Conservation (phyloP, 2,797 vertebrate species). For the Phrynocephalus vlangalii region DNA sequence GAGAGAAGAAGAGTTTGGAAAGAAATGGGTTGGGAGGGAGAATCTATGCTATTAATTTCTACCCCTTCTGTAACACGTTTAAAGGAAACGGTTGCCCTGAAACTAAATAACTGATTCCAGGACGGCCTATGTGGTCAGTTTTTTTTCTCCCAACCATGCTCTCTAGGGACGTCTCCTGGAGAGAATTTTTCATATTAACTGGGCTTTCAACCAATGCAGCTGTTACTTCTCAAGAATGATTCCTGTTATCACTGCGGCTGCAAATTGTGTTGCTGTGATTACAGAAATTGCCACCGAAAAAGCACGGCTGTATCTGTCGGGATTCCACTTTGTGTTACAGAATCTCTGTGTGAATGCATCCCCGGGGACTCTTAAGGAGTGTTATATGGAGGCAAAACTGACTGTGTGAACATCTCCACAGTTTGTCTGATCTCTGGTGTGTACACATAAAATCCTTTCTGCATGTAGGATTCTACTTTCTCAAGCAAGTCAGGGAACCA, state of each 20-base stretch:
- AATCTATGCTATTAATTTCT: neutral
- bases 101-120: constrained; percentile 16
- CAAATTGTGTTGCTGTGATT: constrained; percentile 37
- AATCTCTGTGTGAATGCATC: constrained; percentile 1
- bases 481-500: neutral
- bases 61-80: neutral
- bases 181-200: constrained; percentile 33
- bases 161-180: constrained; percentile 1
- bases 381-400: constrained; percentile 2
- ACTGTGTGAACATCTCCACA: neutral
- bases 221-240: constrained; percentile 24
- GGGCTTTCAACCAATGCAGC: constrained; percentile 19
- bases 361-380: neutral
- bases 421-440: constrained; percentile 10
- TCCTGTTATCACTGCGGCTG: constrained; percentile 9
- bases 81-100: constrained; percentile 15
- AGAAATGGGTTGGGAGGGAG: neutral
- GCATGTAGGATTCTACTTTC: neutral
- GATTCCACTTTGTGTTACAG: neutral
- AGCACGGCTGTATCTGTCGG: neutral
- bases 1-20: neutral
- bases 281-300: constrained; percentile 14
- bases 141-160: neutral
- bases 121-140: constrained; percentile 12
- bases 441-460: neutral